A percentile compares a stretch with the other conserved stretches of the same genome.
These are phyloP conservation scores for Pangasius krempfi DNA, from an alignment of 2,797 vertebrate genomes.

Conservation along the genomic window DNA sequence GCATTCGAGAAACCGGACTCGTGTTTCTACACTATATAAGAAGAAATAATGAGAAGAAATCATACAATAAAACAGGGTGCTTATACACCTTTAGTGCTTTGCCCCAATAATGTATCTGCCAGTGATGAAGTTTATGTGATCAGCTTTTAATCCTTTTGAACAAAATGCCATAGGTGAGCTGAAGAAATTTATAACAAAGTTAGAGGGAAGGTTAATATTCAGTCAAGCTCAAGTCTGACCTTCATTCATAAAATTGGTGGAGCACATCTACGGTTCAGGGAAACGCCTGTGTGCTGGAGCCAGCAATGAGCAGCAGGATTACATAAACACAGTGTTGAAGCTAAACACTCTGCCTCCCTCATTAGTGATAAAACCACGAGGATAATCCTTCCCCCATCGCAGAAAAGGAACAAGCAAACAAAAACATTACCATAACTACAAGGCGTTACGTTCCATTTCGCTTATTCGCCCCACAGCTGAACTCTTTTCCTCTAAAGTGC, in stretches of 20 bases:
- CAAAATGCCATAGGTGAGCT: not conserved
- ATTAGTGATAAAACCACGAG: conserved; percentile 54
- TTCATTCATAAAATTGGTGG: conserved; percentile 35
- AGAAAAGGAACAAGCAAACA: conserved; percentile 43
- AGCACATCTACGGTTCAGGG: conserved; percentile 27
- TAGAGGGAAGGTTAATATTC: not conserved
- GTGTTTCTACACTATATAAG: not conserved
- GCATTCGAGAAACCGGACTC: not conserved
- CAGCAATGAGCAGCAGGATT: conserved; percentile 63
- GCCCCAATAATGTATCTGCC: not conserved
- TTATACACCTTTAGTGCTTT: not conserved
- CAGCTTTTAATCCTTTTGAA: not conserved
- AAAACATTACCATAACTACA: conserved; percentile 56
- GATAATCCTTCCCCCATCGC: conserved; percentile 30
- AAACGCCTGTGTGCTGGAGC: conserved; percentile 44
- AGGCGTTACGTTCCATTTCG: conserved; percentile 32
- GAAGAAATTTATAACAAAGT: not conserved
- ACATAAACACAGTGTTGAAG: conserved; percentile 62
- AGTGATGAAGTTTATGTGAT: not conserved
- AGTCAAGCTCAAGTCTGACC: not conserved
- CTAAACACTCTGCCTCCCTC: conserved; percentile 65
- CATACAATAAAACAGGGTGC: not conserved
- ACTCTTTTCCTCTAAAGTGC: conserved; percentile 41
- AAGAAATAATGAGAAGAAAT: not conserved
- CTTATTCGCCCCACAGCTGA: conserved; percentile 22